phyloP scores from a whole-genome alignment of 2,888 invertebrate genomes.

The Elegia similella region DNA sequence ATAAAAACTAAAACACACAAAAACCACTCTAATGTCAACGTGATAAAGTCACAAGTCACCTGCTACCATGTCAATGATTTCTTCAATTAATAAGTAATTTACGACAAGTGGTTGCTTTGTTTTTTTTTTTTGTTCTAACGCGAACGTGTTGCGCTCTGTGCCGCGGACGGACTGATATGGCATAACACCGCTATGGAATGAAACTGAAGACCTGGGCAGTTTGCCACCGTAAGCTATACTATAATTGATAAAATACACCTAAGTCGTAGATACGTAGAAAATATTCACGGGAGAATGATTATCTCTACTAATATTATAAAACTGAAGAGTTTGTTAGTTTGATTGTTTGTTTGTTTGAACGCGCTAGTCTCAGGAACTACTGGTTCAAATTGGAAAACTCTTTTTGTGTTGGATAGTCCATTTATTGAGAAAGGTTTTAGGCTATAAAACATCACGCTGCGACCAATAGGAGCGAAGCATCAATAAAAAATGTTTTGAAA shows the following conservation, averaged over 20 bases:
- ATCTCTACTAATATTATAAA: no score
- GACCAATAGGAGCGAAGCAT: no score
- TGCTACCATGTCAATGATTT: neutral
- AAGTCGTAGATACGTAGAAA: no score
- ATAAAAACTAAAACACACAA: slow-evolving; percentile 3
- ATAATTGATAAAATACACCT: neutral
- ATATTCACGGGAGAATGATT: no score
- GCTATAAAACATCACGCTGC: no score
- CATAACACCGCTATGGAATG: neutral
- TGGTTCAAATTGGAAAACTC: no score
- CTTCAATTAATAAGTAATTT: slow-evolving; percentile 11
- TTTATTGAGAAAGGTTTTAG: no score
- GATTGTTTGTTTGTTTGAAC: no score
- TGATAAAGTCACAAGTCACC: slow-evolving; percentile 8
- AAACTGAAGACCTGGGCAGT: neutral
- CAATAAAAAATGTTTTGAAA: no score
- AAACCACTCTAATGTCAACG: neutral
- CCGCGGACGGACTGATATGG: neutral
- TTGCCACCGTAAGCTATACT: neutral
- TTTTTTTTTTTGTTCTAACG: neutral
- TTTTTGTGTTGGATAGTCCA: no score
- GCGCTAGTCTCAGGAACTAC: no score
- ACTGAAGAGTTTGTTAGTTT: no score
- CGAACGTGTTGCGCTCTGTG: neutral
- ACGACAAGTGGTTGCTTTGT: slow-evolving; percentile 4